These are phyloP conservation scores for Lasiommata megera DNA, from an alignment of 2,888 invertebrate genomes.

Conservation along the genomic window DNA sequence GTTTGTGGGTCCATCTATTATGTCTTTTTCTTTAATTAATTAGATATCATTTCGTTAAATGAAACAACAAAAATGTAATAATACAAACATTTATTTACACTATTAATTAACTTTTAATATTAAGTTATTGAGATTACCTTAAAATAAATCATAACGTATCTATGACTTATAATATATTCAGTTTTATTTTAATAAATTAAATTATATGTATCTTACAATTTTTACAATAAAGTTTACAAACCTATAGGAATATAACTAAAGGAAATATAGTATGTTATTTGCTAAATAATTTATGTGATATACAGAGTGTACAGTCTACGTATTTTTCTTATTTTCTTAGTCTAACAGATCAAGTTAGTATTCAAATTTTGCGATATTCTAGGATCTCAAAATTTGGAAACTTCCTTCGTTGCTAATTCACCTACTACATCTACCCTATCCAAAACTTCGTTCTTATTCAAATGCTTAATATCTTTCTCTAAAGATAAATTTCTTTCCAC, in stretches of 20 bases:
- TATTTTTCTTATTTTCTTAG: background rate
- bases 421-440: background rate
- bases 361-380: background rate
- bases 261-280: no score
- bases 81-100: constrained; percentile 2
- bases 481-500: background rate
- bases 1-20: no score
- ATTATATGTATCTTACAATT: background rate
- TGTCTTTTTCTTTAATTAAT: background rate
- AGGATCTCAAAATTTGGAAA: constrained; percentile 1
- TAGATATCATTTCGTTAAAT: background rate
- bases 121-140: constrained; percentile 12
- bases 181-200: constrained; percentile 1
- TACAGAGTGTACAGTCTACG: no score
- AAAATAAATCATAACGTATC: background rate
- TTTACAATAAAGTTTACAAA: no score
- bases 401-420: background rate
- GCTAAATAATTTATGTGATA: no score
- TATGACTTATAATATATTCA: background rate
- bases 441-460: background rate
- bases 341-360: background rate
- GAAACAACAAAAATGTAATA: background rate
- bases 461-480: background rate
- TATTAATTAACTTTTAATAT: background rate
- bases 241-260: no score